Conservation (phyloP, 2,888 invertebrate genomes). For the Arrhopalites spinosus region DNA sequence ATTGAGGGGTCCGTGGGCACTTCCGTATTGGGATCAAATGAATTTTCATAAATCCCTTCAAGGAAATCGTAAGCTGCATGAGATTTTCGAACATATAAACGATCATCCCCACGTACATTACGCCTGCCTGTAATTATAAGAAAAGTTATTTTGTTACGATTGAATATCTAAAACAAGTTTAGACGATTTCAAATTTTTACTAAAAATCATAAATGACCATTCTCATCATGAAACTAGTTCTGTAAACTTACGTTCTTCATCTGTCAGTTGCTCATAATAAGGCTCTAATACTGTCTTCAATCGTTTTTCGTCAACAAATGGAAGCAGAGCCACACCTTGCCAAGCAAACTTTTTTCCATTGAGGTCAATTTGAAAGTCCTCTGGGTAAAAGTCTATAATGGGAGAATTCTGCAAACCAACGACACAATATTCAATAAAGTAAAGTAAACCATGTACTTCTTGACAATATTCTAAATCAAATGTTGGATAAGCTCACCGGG, state of each 20-base stretch:
- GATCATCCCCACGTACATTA: slow-evolving; percentile 85
- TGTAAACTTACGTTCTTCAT: slow-evolving; percentile 77
- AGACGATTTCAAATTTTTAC: slow-evolving; percentile 11
- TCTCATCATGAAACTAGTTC: too few species aligned
- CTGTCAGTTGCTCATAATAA: slow-evolving; percentile 78
- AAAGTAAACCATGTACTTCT: too few species aligned
- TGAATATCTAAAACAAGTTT: too few species aligned
- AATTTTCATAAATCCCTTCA: slow-evolving; percentile 70
- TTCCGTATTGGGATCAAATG: slow-evolving; percentile 59
- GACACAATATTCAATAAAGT: too few species aligned
- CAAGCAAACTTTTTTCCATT: slow-evolving; percentile 99
- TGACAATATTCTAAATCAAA: slow-evolving; percentile 14
- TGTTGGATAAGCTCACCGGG: slow-evolving; percentile 68
- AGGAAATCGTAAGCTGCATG: slow-evolving; percentile 75
- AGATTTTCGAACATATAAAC: slow-evolving; percentile 79
- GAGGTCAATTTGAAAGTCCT: slow-evolving; percentile 94
- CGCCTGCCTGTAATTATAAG: slow-evolving; percentile 66
- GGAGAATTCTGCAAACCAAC: slow-evolving; percentile 72
- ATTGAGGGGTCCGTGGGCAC: slow-evolving; percentile 68
- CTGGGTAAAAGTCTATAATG: slow-evolving; percentile 98
- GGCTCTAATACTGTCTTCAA: slow-evolving; percentile 81
- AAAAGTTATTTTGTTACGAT: background rate
- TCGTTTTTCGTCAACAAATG: slow-evolving; percentile 94
- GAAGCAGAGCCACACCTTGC: slow-evolving; percentile 97
- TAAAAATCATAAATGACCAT: too few species aligned